Evolutionary conservation across 2,797 vertebrate species (phyloP).

Genomic region (Poliocrania exsul): DNA sequence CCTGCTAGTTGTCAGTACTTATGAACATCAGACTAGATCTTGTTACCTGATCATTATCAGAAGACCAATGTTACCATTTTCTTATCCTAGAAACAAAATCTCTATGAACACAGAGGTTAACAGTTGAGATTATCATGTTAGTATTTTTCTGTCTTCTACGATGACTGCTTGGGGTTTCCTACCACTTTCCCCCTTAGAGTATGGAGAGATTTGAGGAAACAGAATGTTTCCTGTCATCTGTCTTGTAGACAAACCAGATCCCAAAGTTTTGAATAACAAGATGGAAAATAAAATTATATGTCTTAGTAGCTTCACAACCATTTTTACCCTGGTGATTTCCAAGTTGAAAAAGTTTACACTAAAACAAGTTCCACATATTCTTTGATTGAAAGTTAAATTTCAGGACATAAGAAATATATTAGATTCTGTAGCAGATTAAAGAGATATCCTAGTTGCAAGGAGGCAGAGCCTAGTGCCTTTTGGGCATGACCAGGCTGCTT

Average conservation of each 20-base stretch:
- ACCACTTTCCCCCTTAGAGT: not conserved
- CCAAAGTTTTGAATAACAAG: constrained; percentile 28
- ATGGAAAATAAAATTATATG: constrained; percentile 1
- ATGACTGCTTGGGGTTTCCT: not conserved
- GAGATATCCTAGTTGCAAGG: accelerated
- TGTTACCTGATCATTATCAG: not conserved
- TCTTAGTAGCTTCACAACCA: not conserved
- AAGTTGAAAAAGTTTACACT: not conserved
- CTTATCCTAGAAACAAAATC: not conserved
- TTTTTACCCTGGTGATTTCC: not conserved
- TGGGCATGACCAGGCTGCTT: not conserved
- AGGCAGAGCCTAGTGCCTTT: accelerated
- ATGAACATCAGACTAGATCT: not conserved
- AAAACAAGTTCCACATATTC: not conserved
- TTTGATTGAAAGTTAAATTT: not conserved
- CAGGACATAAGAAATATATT: not conserved
- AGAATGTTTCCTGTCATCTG: not conserved
- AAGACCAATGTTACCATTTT: not conserved
- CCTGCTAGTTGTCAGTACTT: not conserved
- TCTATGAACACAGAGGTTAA: not conserved
- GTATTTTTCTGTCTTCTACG: not conserved
- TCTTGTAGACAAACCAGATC: not conserved
- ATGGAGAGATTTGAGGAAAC: not conserved
- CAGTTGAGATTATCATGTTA: not conserved
- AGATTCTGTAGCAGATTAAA: not conserved